A percentile compares a stretch with the other conserved stretches of the same genome.
Evolutionary conservation across 1,140 invertebrate genomes (phyloP).

Genomic region (Monomorium pharaonis): DNA sequence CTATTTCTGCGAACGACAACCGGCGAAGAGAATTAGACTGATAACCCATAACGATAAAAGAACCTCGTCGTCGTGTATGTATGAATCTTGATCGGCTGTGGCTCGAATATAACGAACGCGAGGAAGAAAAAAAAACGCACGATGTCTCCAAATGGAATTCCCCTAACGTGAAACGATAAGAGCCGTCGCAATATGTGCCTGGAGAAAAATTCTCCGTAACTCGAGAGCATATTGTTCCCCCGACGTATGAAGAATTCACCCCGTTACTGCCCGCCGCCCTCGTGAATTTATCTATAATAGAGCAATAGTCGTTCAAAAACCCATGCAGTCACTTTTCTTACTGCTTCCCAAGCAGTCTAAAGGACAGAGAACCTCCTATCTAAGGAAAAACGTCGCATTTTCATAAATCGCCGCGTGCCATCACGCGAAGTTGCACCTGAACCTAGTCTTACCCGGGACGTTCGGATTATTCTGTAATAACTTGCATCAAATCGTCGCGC

Average conservation of each 20-base stretch:
- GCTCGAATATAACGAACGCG: not conserved
- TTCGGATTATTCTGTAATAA: not conserved
- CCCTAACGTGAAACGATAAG: conserved; percentile 47
- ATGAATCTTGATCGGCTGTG: conserved; percentile 48
- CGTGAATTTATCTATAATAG: conserved; percentile 30
- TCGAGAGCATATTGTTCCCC: conserved; percentile 49
- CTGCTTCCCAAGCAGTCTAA: not conserved
- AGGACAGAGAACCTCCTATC: not conserved
- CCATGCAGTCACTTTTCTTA: not conserved
- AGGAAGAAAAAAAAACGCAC: conserved; percentile 16
- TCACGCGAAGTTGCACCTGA: not conserved
- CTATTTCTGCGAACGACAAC: conserved; percentile 1
- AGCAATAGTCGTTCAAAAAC: conserved; percentile 22
- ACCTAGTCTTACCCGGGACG: not conserved
- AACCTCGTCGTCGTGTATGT: not conserved
- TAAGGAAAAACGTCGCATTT: not conserved
- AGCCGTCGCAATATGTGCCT: conserved; percentile 38
- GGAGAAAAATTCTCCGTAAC: conserved; percentile 58
- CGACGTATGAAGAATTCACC: conserved; percentile 40
- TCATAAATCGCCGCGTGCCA: not conserved
- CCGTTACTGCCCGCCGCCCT: conserved; percentile 10
- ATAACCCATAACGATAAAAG: conserved; percentile 59
- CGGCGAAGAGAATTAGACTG: conserved; percentile 21
- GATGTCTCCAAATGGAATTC: conserved; percentile 34
- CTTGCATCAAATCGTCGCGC: not conserved